Conservation (phyloP, 2,888 invertebrate genomes). For the Sinohyriopsis cumingii region DNA sequence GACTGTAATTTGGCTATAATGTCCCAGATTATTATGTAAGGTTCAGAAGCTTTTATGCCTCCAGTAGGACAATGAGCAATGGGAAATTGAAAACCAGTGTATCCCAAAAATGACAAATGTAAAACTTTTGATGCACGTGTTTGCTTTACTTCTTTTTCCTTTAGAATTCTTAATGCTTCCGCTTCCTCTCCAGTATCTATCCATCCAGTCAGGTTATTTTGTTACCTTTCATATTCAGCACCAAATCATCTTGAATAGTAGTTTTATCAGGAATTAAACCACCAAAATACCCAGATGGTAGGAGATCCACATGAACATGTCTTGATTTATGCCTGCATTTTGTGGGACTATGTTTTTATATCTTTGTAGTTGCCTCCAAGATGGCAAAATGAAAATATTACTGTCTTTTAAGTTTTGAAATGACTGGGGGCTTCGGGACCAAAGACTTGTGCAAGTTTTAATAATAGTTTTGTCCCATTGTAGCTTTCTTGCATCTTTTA, state of each 20-base stretch:
- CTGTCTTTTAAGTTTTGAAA: constrained; percentile 17
- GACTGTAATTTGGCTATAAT: constrained; percentile 10
- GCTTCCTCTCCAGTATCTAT: constrained; percentile 24
- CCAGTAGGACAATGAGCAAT: constrained; percentile 22
- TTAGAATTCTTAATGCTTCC: constrained; percentile 10
- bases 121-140: constrained; percentile 19
- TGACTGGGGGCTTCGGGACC: constrained; percentile 13
- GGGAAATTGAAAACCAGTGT: constrained; percentile 31
- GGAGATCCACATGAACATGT: constrained; percentile 20
- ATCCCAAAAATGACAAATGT: constrained; percentile 25
- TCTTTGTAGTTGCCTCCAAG: background rate
- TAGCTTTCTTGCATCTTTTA: constrained; percentile 5
- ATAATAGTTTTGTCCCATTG: constrained; percentile 11
- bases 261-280: constrained; percentile 26
- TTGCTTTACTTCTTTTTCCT: constrained; percentile 9
- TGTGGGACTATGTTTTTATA: constrained; percentile 4
- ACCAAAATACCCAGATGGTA: constrained; percentile 13
- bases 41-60: constrained; percentile 14
- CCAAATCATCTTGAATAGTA: constrained; percentile 23
- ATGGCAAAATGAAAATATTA: constrained; percentile 13
- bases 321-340: constrained; percentile 14
- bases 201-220: constrained; percentile 14
- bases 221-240: constrained; percentile 11
- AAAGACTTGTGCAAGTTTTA: constrained; percentile 4
- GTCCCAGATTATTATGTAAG: constrained; percentile 19